These are phyloP conservation scores for Strigamia crassipes DNA, from an alignment of 2,888 invertebrate species.

Conservation along the genomic window DNA sequence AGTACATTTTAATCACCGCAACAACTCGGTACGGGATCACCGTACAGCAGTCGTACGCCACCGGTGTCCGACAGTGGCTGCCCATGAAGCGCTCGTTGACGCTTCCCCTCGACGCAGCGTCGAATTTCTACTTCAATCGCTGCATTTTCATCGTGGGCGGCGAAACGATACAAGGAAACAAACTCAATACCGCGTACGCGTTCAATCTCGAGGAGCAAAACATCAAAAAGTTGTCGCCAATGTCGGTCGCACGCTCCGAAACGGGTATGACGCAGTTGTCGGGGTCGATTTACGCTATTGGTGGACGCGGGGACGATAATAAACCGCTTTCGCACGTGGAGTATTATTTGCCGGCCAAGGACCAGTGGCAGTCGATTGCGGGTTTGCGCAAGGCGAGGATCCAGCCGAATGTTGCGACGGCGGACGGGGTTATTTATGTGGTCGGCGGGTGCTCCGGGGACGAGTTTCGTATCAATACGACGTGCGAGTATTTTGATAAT, in stretches of 20 bases:
- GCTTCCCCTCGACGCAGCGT: neutral
- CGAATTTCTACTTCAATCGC: neutral
- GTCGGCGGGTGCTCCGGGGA: neutral
- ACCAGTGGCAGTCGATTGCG: neutral
- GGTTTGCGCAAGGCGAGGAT: neutral
- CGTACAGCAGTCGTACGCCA: neutral
- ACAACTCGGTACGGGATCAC: neutral
- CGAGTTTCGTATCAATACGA: slow-evolving; percentile 16
- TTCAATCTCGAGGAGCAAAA: neutral
- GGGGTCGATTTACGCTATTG: neutral
- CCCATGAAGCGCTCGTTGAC: neutral
- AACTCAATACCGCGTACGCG: neutral
- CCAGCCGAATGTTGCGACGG: slow-evolving; percentile 4
- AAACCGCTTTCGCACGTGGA: slow-evolving; percentile 2
- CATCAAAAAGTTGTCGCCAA: neutral
- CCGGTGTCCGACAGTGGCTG: neutral
- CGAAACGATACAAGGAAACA: neutral
- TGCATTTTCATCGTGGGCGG: slow-evolving; percentile 8
- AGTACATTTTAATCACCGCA: neutral
- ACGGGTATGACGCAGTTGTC: neutral
- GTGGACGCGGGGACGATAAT: neutral
- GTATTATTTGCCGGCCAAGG: neutral
- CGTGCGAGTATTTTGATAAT: neutral
- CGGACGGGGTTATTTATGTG: neutral
- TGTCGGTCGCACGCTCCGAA: neutral